Base-by-base conservation (phyloP, 2,888 invertebrate species). In the Ormyrus thymus region DNA sequence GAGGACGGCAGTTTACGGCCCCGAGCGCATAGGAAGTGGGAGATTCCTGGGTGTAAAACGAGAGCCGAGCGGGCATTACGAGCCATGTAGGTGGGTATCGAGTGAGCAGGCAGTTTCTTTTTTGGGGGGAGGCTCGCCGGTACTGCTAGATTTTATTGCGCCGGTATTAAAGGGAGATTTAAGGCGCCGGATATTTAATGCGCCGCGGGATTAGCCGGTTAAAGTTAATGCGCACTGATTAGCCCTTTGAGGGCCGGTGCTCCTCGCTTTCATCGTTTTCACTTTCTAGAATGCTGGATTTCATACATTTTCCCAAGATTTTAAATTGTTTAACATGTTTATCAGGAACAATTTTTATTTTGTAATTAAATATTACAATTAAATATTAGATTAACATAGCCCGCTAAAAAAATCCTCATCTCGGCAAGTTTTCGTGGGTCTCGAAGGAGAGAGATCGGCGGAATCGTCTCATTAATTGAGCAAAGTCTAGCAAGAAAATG, bases 201-300 rank as follows among this genome's bases (percentile, higher is more conserved):
- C 71, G 48, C 51, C 10, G 29, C 66, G 59, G 72, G 66, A 77
- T 77, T 48, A 72, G 65, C 59, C 64, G 13, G 45, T 69, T 76
- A 55, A 65, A 58, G 11, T 65, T 77, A 66, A 77, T 77, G 65
- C 46, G 29, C 50, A 77, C 53, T 71, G 65, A 77, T 77, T 71
- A 71, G 51, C 29, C 71, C 53, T 71, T 45, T 69, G 46, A 13
- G 29, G 29, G 15, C 5, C 7, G 15, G 7, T 59, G 46, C 48
- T 58, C 50, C 74, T 29, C 4, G 29, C 29, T 29, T 29, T 29
- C 3, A 29, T 29, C 29, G 4, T 29, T 29, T 29, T 29, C 29
- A 3, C 3, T 29, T 29, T 29, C 29, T 29, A 29, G 29, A 29
- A 29, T 29, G 29, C 29, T 29, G 29, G 29, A 29, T 29, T 29